phyloP scores from a whole-genome alignment of 2,888 invertebrate genomes.

The Endotricha flammealis region DNA sequence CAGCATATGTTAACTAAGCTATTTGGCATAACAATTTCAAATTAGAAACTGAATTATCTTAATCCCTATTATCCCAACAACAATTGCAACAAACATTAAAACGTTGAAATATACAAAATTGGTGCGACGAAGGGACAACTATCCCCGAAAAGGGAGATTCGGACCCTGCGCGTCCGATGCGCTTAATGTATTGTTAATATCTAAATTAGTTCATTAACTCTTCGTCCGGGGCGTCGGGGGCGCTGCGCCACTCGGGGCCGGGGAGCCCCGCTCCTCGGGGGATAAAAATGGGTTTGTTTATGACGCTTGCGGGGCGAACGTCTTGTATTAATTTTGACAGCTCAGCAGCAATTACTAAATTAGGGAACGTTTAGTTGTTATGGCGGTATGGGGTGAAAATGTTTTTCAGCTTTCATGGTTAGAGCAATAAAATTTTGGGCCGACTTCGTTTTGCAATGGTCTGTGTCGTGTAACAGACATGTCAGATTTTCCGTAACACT shows the following conservation, averaged over 20 bases:
- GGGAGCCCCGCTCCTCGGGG: constrained; percentile 29
- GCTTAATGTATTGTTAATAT: constrained; percentile 77
- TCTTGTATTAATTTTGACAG: constrained; percentile 67
- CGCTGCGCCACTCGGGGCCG: constrained; percentile 22
- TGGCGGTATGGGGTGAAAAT: neutral
- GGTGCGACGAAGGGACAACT: constrained; percentile 14
- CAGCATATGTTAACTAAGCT: too few relatives aligned
- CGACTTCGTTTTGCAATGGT: too few relatives aligned
- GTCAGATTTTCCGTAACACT: too few relatives aligned
- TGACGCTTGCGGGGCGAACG: constrained; percentile 52
- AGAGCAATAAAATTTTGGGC: too few relatives aligned
- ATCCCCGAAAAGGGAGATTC: constrained; percentile 5
- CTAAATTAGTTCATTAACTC: constrained; percentile 77
- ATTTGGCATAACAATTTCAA: neutral
- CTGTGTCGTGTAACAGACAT: too few relatives aligned
- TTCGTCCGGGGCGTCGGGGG: constrained; percentile 46
- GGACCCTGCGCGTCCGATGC: constrained; percentile 53
- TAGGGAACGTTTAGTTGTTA: constrained; percentile 14
- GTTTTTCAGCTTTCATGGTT: too few relatives aligned
- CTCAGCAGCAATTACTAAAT: constrained; percentile 23
- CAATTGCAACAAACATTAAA: constrained; percentile 39
- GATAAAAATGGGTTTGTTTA: constrained; percentile 49
- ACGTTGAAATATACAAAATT: constrained; percentile 26
- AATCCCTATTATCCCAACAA: constrained; percentile 8
- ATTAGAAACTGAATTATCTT: neutral